Conservation (phyloP, 2,888 invertebrate species). For the Alviniconcha strummeri region DNA sequence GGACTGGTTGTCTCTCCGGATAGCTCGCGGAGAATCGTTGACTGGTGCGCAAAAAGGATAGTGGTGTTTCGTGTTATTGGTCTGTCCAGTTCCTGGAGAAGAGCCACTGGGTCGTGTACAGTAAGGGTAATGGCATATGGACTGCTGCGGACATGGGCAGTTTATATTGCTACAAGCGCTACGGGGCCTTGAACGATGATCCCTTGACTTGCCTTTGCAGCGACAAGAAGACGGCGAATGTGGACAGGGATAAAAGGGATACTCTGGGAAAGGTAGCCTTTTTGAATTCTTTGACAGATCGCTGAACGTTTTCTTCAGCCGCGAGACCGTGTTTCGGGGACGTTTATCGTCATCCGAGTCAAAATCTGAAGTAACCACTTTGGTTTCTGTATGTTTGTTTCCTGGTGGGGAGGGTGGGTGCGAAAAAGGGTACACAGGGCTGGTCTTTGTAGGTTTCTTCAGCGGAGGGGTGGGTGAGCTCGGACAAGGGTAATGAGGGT, state of each 20-base stretch:
- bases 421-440: neutral
- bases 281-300: neutral
- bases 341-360: neutral
- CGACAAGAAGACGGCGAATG: neutral
- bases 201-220: neutral
- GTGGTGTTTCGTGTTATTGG: neutral
- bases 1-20: neutral
- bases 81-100: neutral
- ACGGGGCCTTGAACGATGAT: neutral
- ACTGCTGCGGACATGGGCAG: neutral
- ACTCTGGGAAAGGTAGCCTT: neutral
- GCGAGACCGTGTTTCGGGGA: neutral
- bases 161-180: neutral
- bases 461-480: neutral
- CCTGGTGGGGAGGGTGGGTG: neutral
- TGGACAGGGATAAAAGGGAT: neutral
- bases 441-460: too few relatives aligned
- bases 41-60: neutral
- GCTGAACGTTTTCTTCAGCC: neutral
- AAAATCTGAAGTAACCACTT: too few relatives aligned
- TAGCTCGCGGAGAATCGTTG: neutral
- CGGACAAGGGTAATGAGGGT: conserved; percentile 8
- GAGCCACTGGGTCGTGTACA: neutral
- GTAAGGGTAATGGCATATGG: too few relatives aligned
- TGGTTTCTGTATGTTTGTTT: too few relatives aligned